These are phyloP conservation scores for Limnothrissa miodon DNA, from an alignment of 2,113 vertebrate genomes.

Conservation along the genomic window DNA sequence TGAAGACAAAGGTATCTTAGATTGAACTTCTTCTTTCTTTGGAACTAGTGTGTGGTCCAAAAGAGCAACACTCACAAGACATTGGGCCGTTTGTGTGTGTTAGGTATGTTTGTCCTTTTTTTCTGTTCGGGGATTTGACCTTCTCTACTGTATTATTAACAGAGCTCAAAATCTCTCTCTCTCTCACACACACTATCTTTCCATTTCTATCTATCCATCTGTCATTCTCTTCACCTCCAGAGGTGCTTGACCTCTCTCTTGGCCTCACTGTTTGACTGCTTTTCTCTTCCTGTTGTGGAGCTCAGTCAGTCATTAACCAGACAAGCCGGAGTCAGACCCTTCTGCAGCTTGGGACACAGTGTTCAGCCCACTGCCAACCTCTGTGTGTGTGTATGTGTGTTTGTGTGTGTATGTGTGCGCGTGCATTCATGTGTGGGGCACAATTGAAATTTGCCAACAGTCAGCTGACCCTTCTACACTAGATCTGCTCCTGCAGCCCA, in stretches of 20 bases:
- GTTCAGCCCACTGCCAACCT: neutral
- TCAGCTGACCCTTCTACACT: neutral
- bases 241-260: neutral
- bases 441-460: neutral
- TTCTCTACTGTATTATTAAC: neutral
- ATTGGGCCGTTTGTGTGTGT: neutral
- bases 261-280: neutral
- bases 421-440: neutral
- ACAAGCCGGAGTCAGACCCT: neutral
- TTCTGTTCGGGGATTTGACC: neutral
- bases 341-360: neutral
- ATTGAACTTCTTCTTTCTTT: neutral
- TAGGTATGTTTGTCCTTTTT: neutral
- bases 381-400: neutral
- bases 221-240: neutral
- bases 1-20: neutral
- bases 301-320: conserved; percentile 1
- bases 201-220: neutral
- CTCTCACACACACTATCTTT: neutral
- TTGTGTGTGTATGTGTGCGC: neutral
- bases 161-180: neutral
- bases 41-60: neutral
- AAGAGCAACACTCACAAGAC: neutral
- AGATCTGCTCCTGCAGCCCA: neutral
- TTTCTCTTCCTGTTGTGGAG: neutral